Conservation (phyloP, 2,113 vertebrate genomes). For the Oncorhynchus kisutch region DNA sequence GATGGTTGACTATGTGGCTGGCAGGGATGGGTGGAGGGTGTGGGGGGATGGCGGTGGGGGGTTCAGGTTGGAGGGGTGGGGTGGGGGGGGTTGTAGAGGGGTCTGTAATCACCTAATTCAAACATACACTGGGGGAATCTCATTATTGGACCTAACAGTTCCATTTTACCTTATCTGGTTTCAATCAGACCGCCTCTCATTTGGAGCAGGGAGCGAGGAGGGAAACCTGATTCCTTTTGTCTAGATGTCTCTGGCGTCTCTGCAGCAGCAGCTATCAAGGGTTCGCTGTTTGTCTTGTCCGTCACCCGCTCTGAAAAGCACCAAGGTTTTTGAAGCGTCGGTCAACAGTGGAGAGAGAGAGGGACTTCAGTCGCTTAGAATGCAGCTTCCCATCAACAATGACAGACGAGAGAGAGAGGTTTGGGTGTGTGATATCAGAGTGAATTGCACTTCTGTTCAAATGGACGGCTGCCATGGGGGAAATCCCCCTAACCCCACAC, state of each 20-base stretch:
- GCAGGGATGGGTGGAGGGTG: not conserved
- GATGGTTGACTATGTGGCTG: conserved; percentile 9
- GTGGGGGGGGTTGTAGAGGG: conserved; percentile 42
- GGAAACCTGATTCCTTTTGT: conserved; percentile 75
- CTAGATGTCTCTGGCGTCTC: conserved; percentile 43
- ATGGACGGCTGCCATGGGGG: conserved; percentile 63
- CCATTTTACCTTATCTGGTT: conserved; percentile 78
- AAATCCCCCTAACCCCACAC: conserved; percentile 60
- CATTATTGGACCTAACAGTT: conserved; percentile 75
- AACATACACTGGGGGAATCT: conserved; percentile 77
- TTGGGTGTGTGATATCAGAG: conserved; percentile 65
- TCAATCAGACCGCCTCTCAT: conserved; percentile 71
- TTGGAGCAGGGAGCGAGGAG: conserved; percentile 43
- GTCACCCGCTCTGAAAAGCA: conserved; percentile 47
- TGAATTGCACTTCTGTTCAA: conserved; percentile 52
- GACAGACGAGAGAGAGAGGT: not conserved
- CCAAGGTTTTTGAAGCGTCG: conserved; percentile 46
- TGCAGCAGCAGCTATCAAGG: conserved; percentile 37
- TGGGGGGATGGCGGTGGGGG: conserved; percentile 18
- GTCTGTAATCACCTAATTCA: conserved; percentile 80
- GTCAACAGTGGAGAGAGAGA: conserved; percentile 34
- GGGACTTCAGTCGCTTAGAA: conserved; percentile 27
- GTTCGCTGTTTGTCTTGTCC: conserved; percentile 69
- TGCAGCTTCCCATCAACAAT: conserved; percentile 62
- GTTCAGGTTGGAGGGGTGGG: not conserved